These are phyloP conservation scores for Lithophane socia DNA, from an alignment of 2,888 invertebrate species.

Conservation along the genomic window DNA sequence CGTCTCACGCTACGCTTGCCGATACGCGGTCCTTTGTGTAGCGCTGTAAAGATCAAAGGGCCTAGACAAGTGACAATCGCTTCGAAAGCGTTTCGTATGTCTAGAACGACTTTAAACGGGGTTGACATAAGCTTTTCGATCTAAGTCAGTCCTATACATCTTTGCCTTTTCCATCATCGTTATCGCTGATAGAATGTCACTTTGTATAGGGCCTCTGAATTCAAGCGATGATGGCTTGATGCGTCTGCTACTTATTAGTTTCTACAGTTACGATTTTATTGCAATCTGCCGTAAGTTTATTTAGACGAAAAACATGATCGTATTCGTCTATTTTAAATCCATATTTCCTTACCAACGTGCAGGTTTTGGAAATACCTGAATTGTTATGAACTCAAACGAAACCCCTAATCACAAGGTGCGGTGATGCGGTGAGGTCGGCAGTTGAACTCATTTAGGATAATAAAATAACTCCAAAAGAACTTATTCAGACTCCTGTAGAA, in stretches of 20 bases:
- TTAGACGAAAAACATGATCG: background rate
- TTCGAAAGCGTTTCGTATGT: too few species aligned
- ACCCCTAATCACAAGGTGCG: background rate
- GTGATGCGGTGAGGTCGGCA: too few species aligned
- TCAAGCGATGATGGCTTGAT: background rate
- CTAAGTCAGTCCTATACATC: too few species aligned
- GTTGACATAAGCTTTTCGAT: too few species aligned
- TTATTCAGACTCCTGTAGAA: slow-evolving; percentile 33
- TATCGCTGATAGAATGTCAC: too few species aligned
- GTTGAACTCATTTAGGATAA: slow-evolving; percentile 13
- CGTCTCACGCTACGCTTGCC: too few species aligned
- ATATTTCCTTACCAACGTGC: background rate
- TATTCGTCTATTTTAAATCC: too few species aligned
- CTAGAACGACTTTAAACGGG: too few species aligned
- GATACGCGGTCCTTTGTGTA: background rate
- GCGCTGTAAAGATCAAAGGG: background rate
- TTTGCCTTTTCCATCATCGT: too few species aligned
- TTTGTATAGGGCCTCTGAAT: background rate
- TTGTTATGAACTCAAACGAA: background rate
- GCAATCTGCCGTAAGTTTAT: background rate
- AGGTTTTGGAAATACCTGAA: background rate
- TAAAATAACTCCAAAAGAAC: slow-evolving; percentile 33
- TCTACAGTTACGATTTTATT: background rate
- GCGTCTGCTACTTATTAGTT: background rate
- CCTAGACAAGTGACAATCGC: too few species aligned